Conservation (phyloP, 2,888 invertebrate genomes). For the Drepanosiphum platanoidis region DNA sequence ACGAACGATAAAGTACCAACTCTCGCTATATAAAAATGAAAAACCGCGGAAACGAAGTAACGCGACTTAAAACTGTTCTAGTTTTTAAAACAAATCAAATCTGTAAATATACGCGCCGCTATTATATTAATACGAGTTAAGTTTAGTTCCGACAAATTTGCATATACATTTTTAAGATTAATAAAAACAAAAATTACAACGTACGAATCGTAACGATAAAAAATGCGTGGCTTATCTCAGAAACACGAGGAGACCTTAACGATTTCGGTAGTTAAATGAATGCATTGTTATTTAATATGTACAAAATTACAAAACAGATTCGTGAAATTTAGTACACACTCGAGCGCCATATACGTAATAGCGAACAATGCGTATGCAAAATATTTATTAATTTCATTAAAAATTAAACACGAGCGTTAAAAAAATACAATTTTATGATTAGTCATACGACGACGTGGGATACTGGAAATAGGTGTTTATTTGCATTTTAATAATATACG, state of each 20-base stretch:
- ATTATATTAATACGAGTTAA: neutral
- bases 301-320: neutral
- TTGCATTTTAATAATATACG: too few relatives aligned
- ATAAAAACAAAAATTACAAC: neutral
- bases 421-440: too few relatives aligned
- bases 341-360: neutral
- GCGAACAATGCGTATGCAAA: neutral
- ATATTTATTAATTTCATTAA: neutral
- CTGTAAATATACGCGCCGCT: too few relatives aligned
- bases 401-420: too few relatives aligned
- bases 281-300: neutral
- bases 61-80: neutral
- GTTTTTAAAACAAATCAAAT: neutral
- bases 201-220: neutral
- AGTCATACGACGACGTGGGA: too few relatives aligned
- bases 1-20: constrained; percentile 7
- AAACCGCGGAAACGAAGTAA: constrained; percentile 35
- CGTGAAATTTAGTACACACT: neutral
- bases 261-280: neutral
- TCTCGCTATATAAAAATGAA: constrained; percentile 12
- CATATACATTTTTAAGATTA: neutral
- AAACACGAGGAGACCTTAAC: neutral
- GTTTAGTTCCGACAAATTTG: too few relatives aligned
- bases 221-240: neutral
- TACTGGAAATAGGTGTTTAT: too few relatives aligned